Evolutionary conservation across 2,113 vertebrate genomes (phyloP).

Genomic region (Zosterops hypoxanthus): DNA sequence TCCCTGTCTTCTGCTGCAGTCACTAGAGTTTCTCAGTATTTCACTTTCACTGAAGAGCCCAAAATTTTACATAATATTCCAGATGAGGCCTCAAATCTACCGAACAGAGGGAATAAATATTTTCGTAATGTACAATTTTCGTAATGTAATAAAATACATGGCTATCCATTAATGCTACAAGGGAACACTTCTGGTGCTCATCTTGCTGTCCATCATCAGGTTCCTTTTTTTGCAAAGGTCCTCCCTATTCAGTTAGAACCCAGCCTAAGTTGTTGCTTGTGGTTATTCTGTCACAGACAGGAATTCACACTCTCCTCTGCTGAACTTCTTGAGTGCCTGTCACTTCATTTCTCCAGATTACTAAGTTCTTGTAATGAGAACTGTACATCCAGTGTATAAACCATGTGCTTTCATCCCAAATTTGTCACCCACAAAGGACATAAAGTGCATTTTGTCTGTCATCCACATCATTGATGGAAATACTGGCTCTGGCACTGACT

Average conservation of each 20-base stretch:
- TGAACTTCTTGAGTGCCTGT: neutral
- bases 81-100: neutral
- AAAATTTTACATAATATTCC: neutral
- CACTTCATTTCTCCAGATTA: neutral
- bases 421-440: neutral
- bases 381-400: neutral
- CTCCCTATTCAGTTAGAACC: neutral
- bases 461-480: neutral
- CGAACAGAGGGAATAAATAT: neutral
- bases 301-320: neutral
- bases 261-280: neutral
- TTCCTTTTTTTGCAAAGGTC: neutral
- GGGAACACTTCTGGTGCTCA: neutral
- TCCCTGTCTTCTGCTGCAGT: neutral
- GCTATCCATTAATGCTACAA: neutral
- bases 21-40: neutral
- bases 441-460: neutral
- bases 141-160: neutral
- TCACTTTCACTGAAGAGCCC: neutral
- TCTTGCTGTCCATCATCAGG: neutral
- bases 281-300: neutral
- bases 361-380: rapidly evolving
- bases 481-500: rapidly evolving
- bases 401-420: neutral
- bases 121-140: neutral